These are phyloP conservation scores for Beaufortia kweichowensis DNA, from an alignment of 2,113 vertebrate genomes.

Conservation along the genomic window DNA sequence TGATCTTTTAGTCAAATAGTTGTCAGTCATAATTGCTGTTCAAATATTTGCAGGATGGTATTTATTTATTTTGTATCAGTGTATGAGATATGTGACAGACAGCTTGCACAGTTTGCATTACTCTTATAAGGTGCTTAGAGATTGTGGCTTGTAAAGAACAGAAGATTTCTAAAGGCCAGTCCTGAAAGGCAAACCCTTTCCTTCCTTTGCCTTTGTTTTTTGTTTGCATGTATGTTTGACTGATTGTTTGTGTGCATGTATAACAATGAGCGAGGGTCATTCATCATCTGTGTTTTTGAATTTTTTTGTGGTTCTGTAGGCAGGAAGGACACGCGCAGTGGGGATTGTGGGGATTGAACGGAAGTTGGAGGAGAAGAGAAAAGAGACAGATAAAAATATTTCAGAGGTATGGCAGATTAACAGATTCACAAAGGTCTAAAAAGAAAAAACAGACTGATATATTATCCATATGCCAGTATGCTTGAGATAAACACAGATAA, in stretches of 20 bases:
- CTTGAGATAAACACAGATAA: conserved; percentile 2
- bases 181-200: conserved; percentile 42
- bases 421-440: not conserved
- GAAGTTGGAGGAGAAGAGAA: conserved; percentile 96
- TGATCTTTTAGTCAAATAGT: not conserved
- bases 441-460: conserved; percentile 1
- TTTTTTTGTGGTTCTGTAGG: conserved; percentile 74
- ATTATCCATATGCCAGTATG: not conserved
- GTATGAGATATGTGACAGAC: not conserved
- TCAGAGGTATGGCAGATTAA: conserved; percentile 82
- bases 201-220: conserved; percentile 42
- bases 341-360: conserved; percentile 98
- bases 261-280: not conserved
- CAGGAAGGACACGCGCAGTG: conserved; percentile 91
- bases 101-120: not conserved
- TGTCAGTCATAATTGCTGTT: not conserved
- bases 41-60: not conserved
- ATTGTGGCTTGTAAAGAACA: not conserved
- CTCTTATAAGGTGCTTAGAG: not conserved
- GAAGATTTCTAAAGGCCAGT: not conserved
- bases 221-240: conserved; percentile 17
- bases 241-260: conserved; percentile 1
- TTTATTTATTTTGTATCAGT: not conserved
- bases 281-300: conserved; percentile 59
- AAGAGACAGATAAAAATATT: conserved; percentile 99